A percentile compares a stretch with the other conserved stretches of the same genome.
Conservation (phyloP, 2,113 vertebrate genomes). For the Natator depressus region DNA sequence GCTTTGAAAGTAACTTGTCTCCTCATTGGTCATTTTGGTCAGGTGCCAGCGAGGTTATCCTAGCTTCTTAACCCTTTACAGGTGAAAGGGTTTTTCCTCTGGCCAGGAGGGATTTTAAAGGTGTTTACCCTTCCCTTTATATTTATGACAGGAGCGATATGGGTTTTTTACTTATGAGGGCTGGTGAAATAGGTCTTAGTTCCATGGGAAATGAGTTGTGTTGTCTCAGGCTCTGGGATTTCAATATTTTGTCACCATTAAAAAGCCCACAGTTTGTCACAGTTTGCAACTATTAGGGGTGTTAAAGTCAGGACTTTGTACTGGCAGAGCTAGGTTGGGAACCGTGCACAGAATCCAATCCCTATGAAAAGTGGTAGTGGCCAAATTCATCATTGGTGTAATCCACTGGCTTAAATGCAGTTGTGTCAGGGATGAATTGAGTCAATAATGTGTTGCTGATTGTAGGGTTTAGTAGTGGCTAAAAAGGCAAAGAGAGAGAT, state of each 20-base stretch:
- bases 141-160: neutral
- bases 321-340: neutral
- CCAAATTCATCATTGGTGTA: neutral
- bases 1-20: too few relatives aligned
- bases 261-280: neutral
- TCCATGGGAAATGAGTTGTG: neutral
- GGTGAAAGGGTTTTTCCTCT: too few relatives aligned
- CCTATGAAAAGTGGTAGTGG: neutral
- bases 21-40: too few relatives aligned
- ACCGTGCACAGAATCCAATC: neutral
- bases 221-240: neutral
- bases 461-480: neutral
- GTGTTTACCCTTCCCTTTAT: too few relatives aligned
- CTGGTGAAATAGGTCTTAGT: neutral
- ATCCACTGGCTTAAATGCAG: neutral
- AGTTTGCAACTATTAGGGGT: neutral
- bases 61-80: too few relatives aligned
- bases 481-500: conserved; percentile 15
- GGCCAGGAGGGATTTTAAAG: too few relatives aligned
- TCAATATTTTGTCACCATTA: neutral
- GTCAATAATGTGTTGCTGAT: neutral
- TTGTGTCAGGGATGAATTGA: neutral
- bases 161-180: neutral
- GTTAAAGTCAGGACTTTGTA: neutral
- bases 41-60: too few relatives aligned